Percentiles rank a stretch among this genome's conserved stretches.
Conservation (phyloP, 2,113 vertebrate genomes). For the Lathamus discolor region DNA sequence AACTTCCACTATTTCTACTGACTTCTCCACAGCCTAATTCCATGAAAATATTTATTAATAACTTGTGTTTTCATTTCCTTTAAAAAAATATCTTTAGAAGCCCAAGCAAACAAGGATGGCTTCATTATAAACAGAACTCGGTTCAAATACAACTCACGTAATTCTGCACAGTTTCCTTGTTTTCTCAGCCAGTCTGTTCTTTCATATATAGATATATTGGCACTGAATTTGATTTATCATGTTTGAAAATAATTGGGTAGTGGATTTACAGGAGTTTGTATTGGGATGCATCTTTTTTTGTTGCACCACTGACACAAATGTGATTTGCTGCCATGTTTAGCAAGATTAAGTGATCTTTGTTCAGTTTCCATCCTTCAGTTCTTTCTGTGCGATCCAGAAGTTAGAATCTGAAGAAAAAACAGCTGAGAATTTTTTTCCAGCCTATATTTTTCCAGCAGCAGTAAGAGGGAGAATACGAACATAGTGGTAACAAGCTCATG, state of each 20-base stretch:
- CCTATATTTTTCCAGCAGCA: neutral
- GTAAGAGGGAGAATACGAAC: neutral
- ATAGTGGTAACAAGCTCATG: constrained; percentile 19
- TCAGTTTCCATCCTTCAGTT: neutral
- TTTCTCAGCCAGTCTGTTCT: neutral
- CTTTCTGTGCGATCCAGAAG: neutral
- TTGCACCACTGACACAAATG: neutral
- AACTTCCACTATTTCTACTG: neutral
- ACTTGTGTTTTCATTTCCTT: neutral
- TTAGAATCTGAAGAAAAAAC: neutral
- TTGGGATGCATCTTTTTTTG: neutral
- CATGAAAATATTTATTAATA: constrained; percentile 30
- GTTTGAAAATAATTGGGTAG: constrained; percentile 8
- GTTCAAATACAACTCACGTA: neutral
- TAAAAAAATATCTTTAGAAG: neutral
- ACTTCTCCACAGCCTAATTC: neutral
- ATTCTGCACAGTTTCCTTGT: neutral
- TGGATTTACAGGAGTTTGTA: neutral
- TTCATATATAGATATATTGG: neutral
- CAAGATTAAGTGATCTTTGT: constrained; percentile 3
- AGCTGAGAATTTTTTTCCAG: neutral
- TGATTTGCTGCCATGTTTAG: constrained; percentile 10
- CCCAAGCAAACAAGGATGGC: neutral
- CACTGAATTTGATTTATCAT: neutral
- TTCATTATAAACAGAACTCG: neutral